Percentiles rank a stretch among this genome's conserved stretches.
These are phyloP conservation scores for Nipponacmea schrenckii DNA, from an alignment of 2,888 invertebrate species.

Conservation along the genomic window DNA sequence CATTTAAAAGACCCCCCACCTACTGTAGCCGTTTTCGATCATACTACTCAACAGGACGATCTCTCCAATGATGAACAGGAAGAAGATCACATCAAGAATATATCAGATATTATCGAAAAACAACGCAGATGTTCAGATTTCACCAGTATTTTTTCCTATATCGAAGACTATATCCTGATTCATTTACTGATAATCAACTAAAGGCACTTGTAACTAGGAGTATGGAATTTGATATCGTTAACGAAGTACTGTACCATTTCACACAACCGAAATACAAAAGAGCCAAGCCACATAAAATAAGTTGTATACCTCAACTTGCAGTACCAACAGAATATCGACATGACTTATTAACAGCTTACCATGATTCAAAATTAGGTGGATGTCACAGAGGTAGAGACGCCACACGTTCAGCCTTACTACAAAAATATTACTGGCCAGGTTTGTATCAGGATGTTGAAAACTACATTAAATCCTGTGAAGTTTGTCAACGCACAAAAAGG, in stretches of 20 bases:
- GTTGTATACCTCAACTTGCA: not conserved
- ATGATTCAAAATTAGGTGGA: not conserved
- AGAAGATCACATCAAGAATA: no score
- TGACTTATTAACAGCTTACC: not conserved
- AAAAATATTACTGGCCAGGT: conserved; percentile 19
- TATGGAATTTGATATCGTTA: not conserved
- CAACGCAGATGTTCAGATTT: no score
- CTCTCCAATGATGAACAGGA: no score
- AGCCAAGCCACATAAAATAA: not conserved
- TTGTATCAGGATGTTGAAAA: conserved; percentile 14
- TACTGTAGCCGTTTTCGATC: no score
- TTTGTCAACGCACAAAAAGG: conserved; percentile 11
- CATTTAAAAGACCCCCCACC: no score
- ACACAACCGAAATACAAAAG: not conserved
- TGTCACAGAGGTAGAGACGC: conserved; percentile 12
- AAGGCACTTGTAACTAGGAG: not conserved
- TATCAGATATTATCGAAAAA: no score
- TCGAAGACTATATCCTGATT: no score
- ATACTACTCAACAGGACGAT: no score
- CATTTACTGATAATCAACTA: not conserved
- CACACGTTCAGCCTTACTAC: conserved; percentile 11
- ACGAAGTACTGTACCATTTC: not conserved
- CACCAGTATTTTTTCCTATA: no score
- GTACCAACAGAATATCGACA: not conserved
- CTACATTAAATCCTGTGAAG: conserved; percentile 10